Evolutionary conservation across 2,113 vertebrate genomes (phyloP).

Genomic region (Australoheros scitulus): DNA sequence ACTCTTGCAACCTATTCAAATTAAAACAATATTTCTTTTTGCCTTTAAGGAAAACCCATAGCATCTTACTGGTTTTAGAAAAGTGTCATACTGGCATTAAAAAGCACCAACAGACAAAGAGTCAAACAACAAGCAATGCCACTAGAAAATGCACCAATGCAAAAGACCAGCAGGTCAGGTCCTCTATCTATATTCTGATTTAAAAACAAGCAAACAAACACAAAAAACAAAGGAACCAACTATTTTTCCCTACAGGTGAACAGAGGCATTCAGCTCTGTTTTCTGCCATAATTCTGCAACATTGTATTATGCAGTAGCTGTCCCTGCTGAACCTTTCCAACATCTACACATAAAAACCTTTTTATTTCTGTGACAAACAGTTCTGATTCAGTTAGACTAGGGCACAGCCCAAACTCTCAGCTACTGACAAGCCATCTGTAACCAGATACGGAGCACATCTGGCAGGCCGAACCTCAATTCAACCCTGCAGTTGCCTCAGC

Average conservation of each 20-base stretch:
- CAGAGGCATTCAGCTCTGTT: not conserved
- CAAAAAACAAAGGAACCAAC: not conserved
- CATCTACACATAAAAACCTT: not conserved
- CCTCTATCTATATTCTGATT: not conserved
- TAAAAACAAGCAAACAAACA: not conserved
- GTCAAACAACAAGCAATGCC: slow-evolving; percentile 48
- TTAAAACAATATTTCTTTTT: not conserved
- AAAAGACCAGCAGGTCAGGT: not conserved
- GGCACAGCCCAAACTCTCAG: slow-evolving; percentile 37
- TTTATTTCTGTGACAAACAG: not conserved
- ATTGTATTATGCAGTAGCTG: not conserved
- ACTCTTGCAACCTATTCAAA: slow-evolving; percentile 9
- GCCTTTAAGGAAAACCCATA: not conserved
- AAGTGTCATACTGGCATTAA: slow-evolving; percentile 58
- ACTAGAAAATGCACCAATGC: not conserved
- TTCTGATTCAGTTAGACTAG: slow-evolving; percentile 46
- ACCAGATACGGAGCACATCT: slow-evolving; percentile 81
- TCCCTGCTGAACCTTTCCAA: slow-evolving; percentile 22
- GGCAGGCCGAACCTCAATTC: slow-evolving; percentile 56
- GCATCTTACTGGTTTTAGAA: not conserved
- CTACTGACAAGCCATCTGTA: slow-evolving; percentile 79
- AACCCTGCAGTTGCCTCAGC: slow-evolving; percentile 38
- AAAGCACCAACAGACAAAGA: slow-evolving; percentile 61
- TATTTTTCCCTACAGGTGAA: not conserved
- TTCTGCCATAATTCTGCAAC: not conserved